These are phyloP conservation scores for Drosophila peninsularis DNA, from an alignment of 2,888 invertebrate species.

Conservation along the genomic window DNA sequence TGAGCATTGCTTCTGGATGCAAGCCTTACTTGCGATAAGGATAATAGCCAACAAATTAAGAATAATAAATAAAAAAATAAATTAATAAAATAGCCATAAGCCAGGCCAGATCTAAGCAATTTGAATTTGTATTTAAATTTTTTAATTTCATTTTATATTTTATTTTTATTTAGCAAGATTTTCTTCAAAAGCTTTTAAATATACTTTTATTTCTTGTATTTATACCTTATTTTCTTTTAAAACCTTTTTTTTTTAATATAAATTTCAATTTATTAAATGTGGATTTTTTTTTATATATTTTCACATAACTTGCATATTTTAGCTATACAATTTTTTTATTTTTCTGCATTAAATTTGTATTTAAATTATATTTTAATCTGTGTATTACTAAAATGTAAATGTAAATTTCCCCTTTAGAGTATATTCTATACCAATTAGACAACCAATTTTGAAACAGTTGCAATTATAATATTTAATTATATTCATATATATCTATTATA, in stretches of 20 bases:
- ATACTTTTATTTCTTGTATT: background rate
- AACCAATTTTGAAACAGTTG: background rate
- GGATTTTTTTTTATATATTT: too few relatives aligned
- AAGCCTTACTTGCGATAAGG: background rate
- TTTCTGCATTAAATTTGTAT: background rate
- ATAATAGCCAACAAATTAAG: too few relatives aligned
- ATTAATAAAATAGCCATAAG: too few relatives aligned
- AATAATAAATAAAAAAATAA: too few relatives aligned
- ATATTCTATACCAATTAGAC: background rate
- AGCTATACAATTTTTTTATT: too few relatives aligned
- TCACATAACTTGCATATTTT: too few relatives aligned
- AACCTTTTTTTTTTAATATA: background rate
- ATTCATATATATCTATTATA: background rate
- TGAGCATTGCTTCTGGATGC: background rate
- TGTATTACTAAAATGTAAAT: too few relatives aligned
- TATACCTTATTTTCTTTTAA: background rate
- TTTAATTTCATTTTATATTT: too few relatives aligned
- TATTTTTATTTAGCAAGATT: background rate
- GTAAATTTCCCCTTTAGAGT: background rate
- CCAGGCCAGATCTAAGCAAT: too few relatives aligned
- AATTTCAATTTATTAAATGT: background rate
- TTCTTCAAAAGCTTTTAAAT: too few relatives aligned
- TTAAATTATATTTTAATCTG: too few relatives aligned
- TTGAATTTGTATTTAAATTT: too few relatives aligned
- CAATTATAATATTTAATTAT: slow-evolving; percentile 6